Evolutionary conservation across 2,888 invertebrate species (phyloP).

Genomic region (Fragum fragum): DNA sequence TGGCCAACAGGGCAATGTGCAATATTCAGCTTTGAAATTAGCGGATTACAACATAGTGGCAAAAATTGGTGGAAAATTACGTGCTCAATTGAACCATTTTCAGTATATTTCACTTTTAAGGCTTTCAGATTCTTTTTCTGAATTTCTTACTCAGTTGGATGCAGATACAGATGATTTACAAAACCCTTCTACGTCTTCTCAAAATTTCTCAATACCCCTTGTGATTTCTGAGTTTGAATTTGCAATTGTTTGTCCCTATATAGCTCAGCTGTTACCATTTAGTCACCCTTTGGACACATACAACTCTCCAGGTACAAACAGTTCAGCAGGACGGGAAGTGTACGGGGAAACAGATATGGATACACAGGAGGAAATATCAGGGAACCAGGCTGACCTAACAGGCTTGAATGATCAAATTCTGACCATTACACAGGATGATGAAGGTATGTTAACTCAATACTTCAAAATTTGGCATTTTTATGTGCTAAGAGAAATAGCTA

Average conservation of each 20-base stretch:
- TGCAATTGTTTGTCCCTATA: constrained; percentile 90
- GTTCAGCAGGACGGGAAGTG: constrained; percentile 40
- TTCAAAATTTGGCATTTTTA: too few relatives aligned
- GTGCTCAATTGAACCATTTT: constrained; percentile 97
- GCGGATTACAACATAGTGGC: constrained; percentile 92
- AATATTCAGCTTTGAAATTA: constrained; percentile 84
- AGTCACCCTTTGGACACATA: constrained; percentile 55
- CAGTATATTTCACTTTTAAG: constrained; percentile 96
- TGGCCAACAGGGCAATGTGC: constrained; percentile 60
- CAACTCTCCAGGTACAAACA: constrained; percentile 52
- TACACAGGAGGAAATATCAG: constrained; percentile 20
- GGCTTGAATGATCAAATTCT: constrained; percentile 45
- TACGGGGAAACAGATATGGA: constrained; percentile 55
- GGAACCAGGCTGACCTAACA: constrained; percentile 7
- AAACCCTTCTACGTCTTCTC: constrained; percentile 29
- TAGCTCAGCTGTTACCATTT: constrained; percentile 67
- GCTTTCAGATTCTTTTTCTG: constrained; percentile 91
- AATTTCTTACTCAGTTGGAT: constrained; percentile 79
- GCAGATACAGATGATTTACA: constrained; percentile 89
- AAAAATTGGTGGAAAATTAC: constrained; percentile 94
- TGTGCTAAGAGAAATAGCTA: too few relatives aligned
- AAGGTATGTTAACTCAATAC: too few relatives aligned
- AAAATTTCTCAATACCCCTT: constrained; percentile 88
- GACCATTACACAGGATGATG: constrained; percentile 39
- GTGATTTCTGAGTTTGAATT: constrained; percentile 94